Evolutionary conservation across 64 coral and sea anemone species (phyloP).

Genomic region (Dendrophyllia cribrosa): DNA sequence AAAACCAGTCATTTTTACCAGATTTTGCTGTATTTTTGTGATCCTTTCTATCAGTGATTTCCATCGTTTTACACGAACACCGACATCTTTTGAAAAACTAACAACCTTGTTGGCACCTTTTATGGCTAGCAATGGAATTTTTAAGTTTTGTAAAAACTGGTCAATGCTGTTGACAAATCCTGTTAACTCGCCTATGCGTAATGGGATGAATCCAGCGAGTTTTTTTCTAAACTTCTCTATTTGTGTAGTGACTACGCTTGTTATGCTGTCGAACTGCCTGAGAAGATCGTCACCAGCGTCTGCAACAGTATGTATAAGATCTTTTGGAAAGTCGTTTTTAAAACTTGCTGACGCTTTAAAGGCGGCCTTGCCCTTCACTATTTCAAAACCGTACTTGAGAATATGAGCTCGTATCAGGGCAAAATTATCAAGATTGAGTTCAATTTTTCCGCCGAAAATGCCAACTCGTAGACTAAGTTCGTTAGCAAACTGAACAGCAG

Average conservation of each 20-base stretch:
- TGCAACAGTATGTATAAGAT: constrained; percentile 82
- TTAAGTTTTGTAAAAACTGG: constrained; percentile 76
- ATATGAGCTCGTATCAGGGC: constrained; percentile 77
- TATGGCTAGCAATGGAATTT: constrained; percentile 34
- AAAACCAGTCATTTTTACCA: constrained; percentile 56
- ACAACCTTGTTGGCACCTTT: constrained; percentile 12
- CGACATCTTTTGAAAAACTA: constrained; percentile 51
- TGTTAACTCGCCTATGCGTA: constrained; percentile 57
- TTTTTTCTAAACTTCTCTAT: constrained; percentile 79
- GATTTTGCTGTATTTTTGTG: constrained; percentile 61
- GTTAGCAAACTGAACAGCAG: constrained; percentile 73
- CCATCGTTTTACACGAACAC: constrained; percentile 37
- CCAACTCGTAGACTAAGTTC: constrained; percentile 80
- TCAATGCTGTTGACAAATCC: constrained; percentile 80
- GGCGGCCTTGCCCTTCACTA: constrained; percentile 86
- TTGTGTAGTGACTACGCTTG: constrained; percentile 77
- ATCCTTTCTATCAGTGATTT: constrained; percentile 41
- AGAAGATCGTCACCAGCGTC: constrained; percentile 86
- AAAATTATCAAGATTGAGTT: constrained; percentile 87
- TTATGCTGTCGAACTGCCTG: constrained; percentile 64
- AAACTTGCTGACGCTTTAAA: constrained; percentile 92
- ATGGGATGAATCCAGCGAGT: constrained; percentile 64
- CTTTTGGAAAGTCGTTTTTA: constrained; percentile 96
- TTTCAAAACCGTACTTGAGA: constrained; percentile 78
- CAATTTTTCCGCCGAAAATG: constrained; percentile 89